Base-by-base conservation (phyloP, 1,140 invertebrate species). In the Drosophila tristis region DNA sequence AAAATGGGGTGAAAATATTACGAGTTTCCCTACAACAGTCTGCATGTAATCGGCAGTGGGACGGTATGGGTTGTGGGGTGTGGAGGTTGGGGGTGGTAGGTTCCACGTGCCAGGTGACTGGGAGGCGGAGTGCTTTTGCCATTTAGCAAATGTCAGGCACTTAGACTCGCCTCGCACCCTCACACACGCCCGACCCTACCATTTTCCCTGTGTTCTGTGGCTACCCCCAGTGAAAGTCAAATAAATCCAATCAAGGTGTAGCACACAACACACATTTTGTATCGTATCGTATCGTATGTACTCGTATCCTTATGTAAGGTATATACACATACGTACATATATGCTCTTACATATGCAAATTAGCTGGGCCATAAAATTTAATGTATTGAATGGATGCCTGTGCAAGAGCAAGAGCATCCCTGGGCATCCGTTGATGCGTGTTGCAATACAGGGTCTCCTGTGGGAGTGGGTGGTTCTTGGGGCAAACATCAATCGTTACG, bases 211-310 rank as follows among this genome's bases (percentile, higher is more conserved):
- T 39, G 35, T 11, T 13, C 35, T 39, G 11, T 5, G 35, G 35
- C 35, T 23, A 56, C 16, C 43, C 45, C 7, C 44, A 65, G 29
- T 39, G 73, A 87, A 71, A 74, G 74, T 87, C 82, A 87, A 86
- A 78, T 75, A 89, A 87, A 89, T 82, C 82, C 84, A 87, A 87
- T 89, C 82, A 82, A 87, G 87, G 82, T 78, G 64, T 68, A 43
- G 49, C 45, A 66, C 47, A 76, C 15, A 77, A 35, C 8, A 9
- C 11, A 39, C 35, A 39, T 13, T 13, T 39, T 5, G 31, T 35
- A 35, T 35, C 9, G 9, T 35, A 26, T 26, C 6, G 26, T 26
- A 29, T 29, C 29, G 7, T 29, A 7, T 29, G 2, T 29, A 29
- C 7, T 31, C 8, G 29, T 31, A 31, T 31, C 31, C 31, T 3